Percentiles rank a stretch among this genome's conserved stretches.
phyloP scores from a whole-genome alignment of 2,888 invertebrate genomes.

The Drosophila multiciliata region DNA sequence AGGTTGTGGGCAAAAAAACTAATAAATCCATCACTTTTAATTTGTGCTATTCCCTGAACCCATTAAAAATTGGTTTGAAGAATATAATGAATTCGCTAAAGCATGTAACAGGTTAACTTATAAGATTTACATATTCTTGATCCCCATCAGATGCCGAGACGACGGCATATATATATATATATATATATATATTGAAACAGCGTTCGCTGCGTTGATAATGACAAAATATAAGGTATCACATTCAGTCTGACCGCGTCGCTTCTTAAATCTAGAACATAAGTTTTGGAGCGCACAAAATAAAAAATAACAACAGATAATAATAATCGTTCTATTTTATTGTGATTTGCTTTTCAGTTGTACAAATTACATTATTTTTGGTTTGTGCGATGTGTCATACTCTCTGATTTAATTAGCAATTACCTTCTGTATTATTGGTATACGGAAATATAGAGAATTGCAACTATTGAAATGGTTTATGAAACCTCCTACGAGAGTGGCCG shows the following conservation, averaged over 20 bases:
- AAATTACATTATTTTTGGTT: background rate
- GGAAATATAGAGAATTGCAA: background rate
- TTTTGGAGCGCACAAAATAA: background rate
- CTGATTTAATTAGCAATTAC: constrained; percentile 4
- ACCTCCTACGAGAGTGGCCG: constrained; percentile 82
- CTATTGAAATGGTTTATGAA: constrained; percentile 73
- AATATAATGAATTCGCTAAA: no score
- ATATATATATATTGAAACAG: background rate
- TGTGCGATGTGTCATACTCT: constrained; percentile 11
- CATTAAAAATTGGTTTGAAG: no score
- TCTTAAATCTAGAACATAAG: background rate
- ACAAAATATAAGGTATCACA: background rate
- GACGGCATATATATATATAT: no score
- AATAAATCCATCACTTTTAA: background rate
- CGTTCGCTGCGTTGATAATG: background rate
- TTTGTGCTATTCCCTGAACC: no score
- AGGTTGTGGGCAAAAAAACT: constrained; percentile 64
- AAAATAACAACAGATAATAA: background rate
- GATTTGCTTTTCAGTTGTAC: background rate
- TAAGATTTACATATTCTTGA: no score
- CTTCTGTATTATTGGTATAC: background rate
- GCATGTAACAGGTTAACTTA: background rate
- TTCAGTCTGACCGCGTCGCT: background rate
- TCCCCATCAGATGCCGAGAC: no score
- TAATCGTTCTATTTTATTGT: background rate